These are phyloP conservation scores for Steinernema carpocapsae DNA, from an alignment of 2,888 invertebrate species.

Conservation along the genomic window DNA sequence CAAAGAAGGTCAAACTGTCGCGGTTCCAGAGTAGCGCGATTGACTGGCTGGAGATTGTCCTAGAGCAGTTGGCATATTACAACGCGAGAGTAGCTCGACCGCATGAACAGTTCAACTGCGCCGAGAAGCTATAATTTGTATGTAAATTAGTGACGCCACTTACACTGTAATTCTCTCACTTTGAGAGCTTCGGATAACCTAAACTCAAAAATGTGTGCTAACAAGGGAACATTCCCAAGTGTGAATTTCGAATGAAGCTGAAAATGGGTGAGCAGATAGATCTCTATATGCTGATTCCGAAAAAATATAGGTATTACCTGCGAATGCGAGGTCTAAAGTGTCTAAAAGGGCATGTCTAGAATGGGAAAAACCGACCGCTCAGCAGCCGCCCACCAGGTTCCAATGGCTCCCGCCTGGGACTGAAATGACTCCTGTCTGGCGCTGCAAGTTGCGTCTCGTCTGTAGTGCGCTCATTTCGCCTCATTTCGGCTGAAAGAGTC, in stretches of 20 bases:
- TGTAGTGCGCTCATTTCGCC: no score
- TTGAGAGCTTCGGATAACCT: slow-evolving; percentile 26
- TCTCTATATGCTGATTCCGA: no score
- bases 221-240: neutral
- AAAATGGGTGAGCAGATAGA: no score
- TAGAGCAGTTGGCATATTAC: slow-evolving; percentile 42
- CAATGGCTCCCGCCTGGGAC: no score
- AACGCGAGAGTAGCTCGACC: slow-evolving; percentile 46
- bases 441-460: no score
- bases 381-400: no score
- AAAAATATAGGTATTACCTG: no score
- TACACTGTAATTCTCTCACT: neutral
- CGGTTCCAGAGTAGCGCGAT: slow-evolving; percentile 87
- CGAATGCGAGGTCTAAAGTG: no score
- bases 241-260: neutral
- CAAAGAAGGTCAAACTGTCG: slow-evolving; percentile 95
- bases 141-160: neutral
- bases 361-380: no score
- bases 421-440: no score
- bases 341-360: no score
- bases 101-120: slow-evolving; percentile 46
- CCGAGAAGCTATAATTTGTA: slow-evolving; percentile 37
- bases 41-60: slow-evolving; percentile 75
- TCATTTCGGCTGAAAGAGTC: neutral
- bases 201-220: slow-evolving; percentile 5